Base-by-base conservation (phyloP, 2,797 vertebrate species). In the Ctenochaetus hawaiiensis region DNA sequence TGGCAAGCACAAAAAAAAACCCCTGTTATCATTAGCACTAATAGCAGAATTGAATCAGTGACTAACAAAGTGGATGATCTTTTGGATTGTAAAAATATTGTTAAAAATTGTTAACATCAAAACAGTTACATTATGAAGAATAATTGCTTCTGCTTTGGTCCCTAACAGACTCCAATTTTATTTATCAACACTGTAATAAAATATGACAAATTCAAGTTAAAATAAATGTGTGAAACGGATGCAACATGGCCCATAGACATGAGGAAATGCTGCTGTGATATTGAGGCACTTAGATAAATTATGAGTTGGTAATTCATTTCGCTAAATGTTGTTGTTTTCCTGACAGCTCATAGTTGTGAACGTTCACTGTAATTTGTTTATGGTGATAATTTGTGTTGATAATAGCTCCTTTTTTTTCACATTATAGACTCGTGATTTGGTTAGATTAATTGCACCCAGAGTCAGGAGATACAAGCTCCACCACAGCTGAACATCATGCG, bases 171-270 rank as follows among this genome's bases (percentile, higher is more conserved):
- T 39, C 17, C 26, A 54, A n/a, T 6, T n/a, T 2, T 48, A 22
- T 60, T 30, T 30, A 56, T 58, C 14, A 80, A 20, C 8, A 12
- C 0, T 0, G 10, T 53, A 56, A 81, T 85, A 75, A 61, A 71
- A 76, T 59, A 41, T 54, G 74, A 77, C 37, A 68, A 80, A 82
- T 73, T 77, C 48, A 59, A 59, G 41, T 48, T 72, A 12, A 77
- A 76, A 69, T 57, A 39, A 74, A 61, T 20, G 45, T 66, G 65
- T 61, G 59, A 69, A 78, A 17, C 18, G 10, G 54, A 37, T 17
- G 68, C 80, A 67, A 8, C 12, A 39, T 47, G 74, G 49, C 75
- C 74, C 39, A 68, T 49, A 34, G 66, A 61, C 62, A 23, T 57
- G 26, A 75, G 26, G 56, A 71, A 75, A 67, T 6, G 2, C 41